Evolutionary conservation across 2,888 invertebrate genomes (phyloP), one percentile per base, ranked within the genome.

Genomic region (Byasa hedistus): DNA sequence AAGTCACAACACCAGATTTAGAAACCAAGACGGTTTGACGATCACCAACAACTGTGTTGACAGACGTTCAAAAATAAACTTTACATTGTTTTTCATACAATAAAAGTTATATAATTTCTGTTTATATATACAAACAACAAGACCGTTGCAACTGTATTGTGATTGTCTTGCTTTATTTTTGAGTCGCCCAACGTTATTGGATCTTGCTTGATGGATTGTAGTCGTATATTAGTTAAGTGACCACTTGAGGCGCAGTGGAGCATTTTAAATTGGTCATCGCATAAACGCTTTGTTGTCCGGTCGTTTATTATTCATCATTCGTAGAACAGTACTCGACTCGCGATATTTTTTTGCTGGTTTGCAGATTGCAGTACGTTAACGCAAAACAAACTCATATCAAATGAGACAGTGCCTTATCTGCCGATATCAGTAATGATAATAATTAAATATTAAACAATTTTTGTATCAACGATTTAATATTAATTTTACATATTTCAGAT

Each of bases 111-210:
- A 73, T 74, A 75, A 75, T 79, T 78, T 74, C 77, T 77, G 74
- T 76, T 75, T 70, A 76, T 69, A 70, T 70, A 72, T 72, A 73
- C 72, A 70, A 72, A 73, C 58, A 66, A 71, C 71, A 60, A 76
- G 77, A 74, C 72, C 7, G 71, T 74, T 83, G 82, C 81, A 82
- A 80, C 78, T 84, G 78, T 78, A 75, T 76, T 81, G 81, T 85
- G 85, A 85, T 87, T 86, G 86, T 79, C 78, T 80, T 79, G 82
- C 84, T 86, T 88, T 87, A 89, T 89, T 89, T 85, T 85, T 83
- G 82, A 82, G 74, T 75, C 76, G 77, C 73, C 85, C 83, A 85
- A 79, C 57, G 22, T 69, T 66, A 68, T 64, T 54, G 51, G 55
- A 68, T 59, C 69, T 62, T 21, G 65, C 22, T 61, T 52, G 64